Base-by-base conservation (phyloP, 2,113 vertebrate genomes). In the Meriones unguiculatus region DNA sequence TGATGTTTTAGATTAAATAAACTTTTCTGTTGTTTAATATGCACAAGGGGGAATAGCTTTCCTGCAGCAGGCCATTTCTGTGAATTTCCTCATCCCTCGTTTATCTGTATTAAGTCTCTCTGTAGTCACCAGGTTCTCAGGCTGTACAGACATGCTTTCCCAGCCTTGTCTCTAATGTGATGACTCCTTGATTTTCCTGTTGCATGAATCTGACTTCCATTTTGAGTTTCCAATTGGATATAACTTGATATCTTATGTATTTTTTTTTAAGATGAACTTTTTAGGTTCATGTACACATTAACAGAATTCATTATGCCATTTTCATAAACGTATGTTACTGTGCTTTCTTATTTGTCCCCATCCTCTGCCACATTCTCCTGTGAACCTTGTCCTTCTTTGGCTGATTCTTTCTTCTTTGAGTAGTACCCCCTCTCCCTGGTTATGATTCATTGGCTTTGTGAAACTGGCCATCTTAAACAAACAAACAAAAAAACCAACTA, bases 1-100 rank as follows among this genome's bases (percentile, higher is more conserved):
- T 76, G 35, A 28, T 91, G 81, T n/a, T 73, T 95, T 77, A 54
- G 20, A 89, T 76, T 46, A 93, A 91, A 77, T 73, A 32, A 87
- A 41, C 14, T 75, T 92, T 67, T 89, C 1, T 64, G 57, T 85
- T 81, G 11, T 25, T 80, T n/a, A 67, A 24, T 77, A 30, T 14
- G 2, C 30, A 52, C 28, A 13, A 41, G 41, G 38, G 62, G 65
- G 87, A 86, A 50, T 7, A 52, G 12, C 0, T 62, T 57, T 89
- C 14, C 20, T 64, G 65, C 2, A 73, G 12, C 7, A 52, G 14
- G 67, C 50, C 25, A 2, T 81, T 75, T 72, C 25, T 76, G 24
- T 70, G n/a, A 24, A 91, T 80, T 81, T 72, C 13, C 17, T 2
- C 5, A 8, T n/a, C 25, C 76, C 12, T 64, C 73, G 20, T 62